A percentile compares a stretch with the other conserved stretches of the same genome.
Conservation (phyloP, 2,888 invertebrate species). For the Notocelia uddmanniana region DNA sequence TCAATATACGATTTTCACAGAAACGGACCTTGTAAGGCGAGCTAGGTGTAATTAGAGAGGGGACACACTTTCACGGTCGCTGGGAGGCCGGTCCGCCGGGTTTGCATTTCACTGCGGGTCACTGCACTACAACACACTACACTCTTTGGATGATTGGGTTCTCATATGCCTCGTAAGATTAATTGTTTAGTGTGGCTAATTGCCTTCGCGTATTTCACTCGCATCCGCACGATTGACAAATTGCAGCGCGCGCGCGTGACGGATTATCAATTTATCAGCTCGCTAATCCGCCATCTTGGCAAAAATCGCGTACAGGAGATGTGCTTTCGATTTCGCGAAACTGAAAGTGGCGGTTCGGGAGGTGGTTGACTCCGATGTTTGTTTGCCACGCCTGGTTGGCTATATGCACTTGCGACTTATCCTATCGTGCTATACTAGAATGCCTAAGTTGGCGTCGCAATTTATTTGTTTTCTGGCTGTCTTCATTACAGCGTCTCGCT, state of each 20-base stretch:
- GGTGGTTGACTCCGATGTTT: conserved; percentile 83
- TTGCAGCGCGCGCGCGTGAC: conserved; percentile 72
- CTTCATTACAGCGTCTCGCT: conserved; percentile 58
- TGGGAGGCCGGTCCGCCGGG: conserved; percentile 62
- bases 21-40: conserved; percentile 55
- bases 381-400: conserved; percentile 81
- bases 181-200: conserved; percentile 23
- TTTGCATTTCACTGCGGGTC: conserved; percentile 78
- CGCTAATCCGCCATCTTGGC: conserved; percentile 68
- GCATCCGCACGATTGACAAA: conserved; percentile 68
- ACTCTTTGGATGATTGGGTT: conserved; percentile 18
- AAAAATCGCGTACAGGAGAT: conserved; percentile 75
- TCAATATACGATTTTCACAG: conserved; percentile 41
- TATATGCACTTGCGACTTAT: conserved; percentile 64
- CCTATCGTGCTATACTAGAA: conserved; percentile 74
- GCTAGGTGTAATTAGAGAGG: conserved; percentile 74
- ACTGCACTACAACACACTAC: conserved; percentile 64
- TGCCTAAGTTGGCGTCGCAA: conserved; percentile 73
- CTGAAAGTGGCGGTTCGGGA: conserved; percentile 82
- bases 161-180: conserved; percentile 4
- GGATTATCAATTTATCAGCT: conserved; percentile 63
- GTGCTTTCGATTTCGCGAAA: conserved; percentile 83
- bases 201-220: conserved; percentile 45
- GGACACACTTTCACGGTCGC: conserved; percentile 72
- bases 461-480: conserved; percentile 75